Evolutionary conservation across 2,113 vertebrate species (phyloP).

Genomic region (Dunckerocampus dactyliophorus): DNA sequence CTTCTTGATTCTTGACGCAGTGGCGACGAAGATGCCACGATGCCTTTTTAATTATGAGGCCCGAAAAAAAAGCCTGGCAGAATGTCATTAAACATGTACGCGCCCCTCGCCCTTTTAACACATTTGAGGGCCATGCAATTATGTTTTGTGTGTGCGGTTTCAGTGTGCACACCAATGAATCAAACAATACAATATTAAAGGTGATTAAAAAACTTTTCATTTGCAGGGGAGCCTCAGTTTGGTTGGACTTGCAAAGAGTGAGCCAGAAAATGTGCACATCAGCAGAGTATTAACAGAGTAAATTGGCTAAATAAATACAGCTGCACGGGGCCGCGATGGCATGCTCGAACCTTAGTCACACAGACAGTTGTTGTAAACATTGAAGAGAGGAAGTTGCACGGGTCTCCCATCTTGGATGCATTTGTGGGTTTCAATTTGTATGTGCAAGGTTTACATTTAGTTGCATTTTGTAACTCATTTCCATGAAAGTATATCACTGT

Average conservation of each 20-base stretch:
- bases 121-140: background rate
- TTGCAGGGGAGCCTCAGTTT: no score
- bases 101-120: constrained; percentile 5
- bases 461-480: no score
- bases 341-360: background rate
- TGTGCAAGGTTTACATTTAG: no score
- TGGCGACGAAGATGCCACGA: constrained; percentile 8
- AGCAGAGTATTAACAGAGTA: constrained; percentile 20
- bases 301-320: constrained; percentile 52
- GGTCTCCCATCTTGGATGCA: background rate
- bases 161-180: background rate
- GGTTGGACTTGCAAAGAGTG: background rate
- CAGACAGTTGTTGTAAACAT: background rate
- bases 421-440: background rate
- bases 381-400: background rate
- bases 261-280: constrained; percentile 21
- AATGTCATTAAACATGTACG: constrained; percentile 29
- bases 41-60: constrained; percentile 19
- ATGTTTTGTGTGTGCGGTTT: constrained; percentile 1
- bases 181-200: no score
- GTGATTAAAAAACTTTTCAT: no score
- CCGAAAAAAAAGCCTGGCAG: background rate
- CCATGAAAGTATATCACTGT: no score
- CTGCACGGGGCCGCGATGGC: constrained; percentile 22
- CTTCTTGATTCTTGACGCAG: constrained; percentile 19